phyloP scores from a whole-genome alignment of 2,113 vertebrate genomes.

The Pterocles gutturalis region DNA sequence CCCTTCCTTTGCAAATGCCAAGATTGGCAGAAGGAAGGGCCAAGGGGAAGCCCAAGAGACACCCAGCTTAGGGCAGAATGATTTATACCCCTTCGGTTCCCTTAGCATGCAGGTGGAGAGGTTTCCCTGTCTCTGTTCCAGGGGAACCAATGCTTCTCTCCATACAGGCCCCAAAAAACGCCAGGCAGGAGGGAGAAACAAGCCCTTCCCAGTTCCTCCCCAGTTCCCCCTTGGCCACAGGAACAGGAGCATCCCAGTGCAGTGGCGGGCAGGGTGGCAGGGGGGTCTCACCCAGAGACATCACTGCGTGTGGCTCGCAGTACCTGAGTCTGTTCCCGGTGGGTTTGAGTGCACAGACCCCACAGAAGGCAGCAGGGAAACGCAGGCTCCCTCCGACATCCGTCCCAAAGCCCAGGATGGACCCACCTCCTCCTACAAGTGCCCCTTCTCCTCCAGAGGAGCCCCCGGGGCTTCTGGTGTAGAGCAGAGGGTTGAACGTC shows the following conservation, averaged over 20 bases:
- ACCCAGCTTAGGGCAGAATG: neutral
- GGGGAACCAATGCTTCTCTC: neutral
- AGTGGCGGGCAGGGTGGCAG: fast-evolving
- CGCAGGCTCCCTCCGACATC: constrained; percentile 82
- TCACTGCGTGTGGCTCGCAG: neutral
- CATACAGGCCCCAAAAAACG: fast-evolving
- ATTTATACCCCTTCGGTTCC: neutral
- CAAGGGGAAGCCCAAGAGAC: neutral
- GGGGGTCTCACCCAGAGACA: neutral
- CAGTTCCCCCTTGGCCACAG: neutral
- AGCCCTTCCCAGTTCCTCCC: neutral
- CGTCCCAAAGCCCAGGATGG: constrained; percentile 77
- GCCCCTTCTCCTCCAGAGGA: constrained; percentile 82
- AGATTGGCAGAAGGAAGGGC: neutral
- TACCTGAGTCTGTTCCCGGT: constrained; percentile 80
- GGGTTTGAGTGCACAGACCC: constrained; percentile 80
- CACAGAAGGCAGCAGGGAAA: constrained; percentile 81
- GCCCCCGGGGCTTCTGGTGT: constrained; percentile 72
- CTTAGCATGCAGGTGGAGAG: neutral
- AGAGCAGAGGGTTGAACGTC: constrained; percentile 71
- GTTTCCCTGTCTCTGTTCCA: neutral
- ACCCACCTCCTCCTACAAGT: constrained; percentile 77
- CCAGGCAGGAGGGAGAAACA: neutral
- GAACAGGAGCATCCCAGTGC: neutral
- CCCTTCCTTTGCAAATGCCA: neutral